phyloP scores from a whole-genome alignment of 2,888 invertebrate species.

The Priocnemis perturbator region DNA sequence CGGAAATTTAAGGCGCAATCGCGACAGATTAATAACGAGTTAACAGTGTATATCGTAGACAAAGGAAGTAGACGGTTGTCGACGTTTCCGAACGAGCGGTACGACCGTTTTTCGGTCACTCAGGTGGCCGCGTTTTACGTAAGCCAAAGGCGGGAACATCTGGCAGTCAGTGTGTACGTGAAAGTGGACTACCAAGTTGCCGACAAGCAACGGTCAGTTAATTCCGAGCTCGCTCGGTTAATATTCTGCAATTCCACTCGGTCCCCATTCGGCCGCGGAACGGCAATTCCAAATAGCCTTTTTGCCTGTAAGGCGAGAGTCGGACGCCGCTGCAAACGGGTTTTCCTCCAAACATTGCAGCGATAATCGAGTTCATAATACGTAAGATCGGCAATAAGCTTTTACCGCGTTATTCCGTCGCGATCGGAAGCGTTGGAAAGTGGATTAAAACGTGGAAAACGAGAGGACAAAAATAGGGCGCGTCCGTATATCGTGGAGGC shows the following conservation, averaged over 20 bases:
- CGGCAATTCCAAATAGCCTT: slow-evolving; percentile 23
- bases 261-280: slow-evolving; percentile 43
- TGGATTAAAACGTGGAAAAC: neutral
- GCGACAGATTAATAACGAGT: slow-evolving; percentile 7
- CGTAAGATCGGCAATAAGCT: neutral
- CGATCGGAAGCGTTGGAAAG: slow-evolving; percentile 32
- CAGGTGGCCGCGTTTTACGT: slow-evolving; percentile 61
- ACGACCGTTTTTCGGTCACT: slow-evolving; percentile 21
- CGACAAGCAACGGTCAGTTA: slow-evolving; percentile 69
- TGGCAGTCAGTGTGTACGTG: slow-evolving; percentile 65
- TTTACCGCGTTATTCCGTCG: slow-evolving; percentile 18
- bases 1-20: no score
- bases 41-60: slow-evolving; percentile 19
- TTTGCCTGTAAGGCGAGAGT: slow-evolving; percentile 8
- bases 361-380: slow-evolving; percentile 1
- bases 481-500: neutral
- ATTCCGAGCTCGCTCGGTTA: slow-evolving; percentile 64
- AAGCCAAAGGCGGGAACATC: slow-evolving; percentile 64
- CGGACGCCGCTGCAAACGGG: slow-evolving; percentile 6
- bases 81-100: slow-evolving; percentile 24
- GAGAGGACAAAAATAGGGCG: neutral
- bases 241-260: slow-evolving; percentile 64
- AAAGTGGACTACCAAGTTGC: slow-evolving; percentile 66
- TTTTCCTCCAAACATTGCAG: slow-evolving; percentile 22
- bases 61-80: slow-evolving; percentile 5